Base-by-base conservation (phyloP, 2,113 vertebrate genomes). In the human (Homo sapiens) region DNA sequence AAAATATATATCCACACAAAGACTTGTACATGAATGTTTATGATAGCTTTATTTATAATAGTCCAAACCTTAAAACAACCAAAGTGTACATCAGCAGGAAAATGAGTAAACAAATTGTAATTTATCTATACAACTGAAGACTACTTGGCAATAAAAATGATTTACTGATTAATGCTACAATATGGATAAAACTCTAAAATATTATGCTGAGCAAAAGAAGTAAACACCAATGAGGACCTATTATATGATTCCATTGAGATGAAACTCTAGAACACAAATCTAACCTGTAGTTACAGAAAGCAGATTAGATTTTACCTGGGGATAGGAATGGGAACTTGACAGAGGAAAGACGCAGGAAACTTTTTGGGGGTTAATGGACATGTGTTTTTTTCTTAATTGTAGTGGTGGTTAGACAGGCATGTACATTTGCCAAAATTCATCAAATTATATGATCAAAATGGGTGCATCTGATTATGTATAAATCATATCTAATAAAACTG, bases 241-340 rank as follows among this genome's bases (percentile, higher is more conserved):
- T 43, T 35, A 16, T 64, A 70, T 90, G 55, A 66, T 14, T 80
- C 48, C 66, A 50, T 59, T 27, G 57, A 90, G 35, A 7, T 90
- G 68, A 84, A 90, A 89, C 6, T 81, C n/a, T 45, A 90, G 32
- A 59, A 57, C n/a, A 90, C 57, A 97, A 80, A 85, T 43, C n/a
- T 82, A 68, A 92, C 43, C 57, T 78, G 45, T 6, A 66, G 16
- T 48, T 59, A 91, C 10, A 78, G 64, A 90, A 90, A 95, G n/a
- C 9, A 76, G 35, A 59, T 66, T 80, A n/a, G 30, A 79, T 20
- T 45, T 80, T 90, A 6, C 61, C 80, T 80, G 35, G 30, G 32
- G 27, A 1, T 27, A 35, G 23, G 20, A 5, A 25, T 57, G 23
- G 61, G 13, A 61, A 59, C 64, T 50, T 81, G 43, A 75, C 32